A percentile compares a stretch with the other conserved stretches of the same genome.
phyloP scores from a whole-genome alignment of 2,888 invertebrate species.

The Crepidodera aurea region DNA sequence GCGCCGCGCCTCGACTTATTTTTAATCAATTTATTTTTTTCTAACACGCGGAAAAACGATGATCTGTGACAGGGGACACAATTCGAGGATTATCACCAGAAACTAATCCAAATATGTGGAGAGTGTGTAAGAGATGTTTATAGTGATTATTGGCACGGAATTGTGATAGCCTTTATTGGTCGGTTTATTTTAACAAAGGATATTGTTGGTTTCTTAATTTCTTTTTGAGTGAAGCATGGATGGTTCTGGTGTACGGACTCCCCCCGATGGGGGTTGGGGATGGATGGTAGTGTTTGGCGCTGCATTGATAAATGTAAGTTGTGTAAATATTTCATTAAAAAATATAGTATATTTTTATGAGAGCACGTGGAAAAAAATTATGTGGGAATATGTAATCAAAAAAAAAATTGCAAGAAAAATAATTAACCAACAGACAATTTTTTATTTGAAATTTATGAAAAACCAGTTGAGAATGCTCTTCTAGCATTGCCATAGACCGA shows the following conservation, averaged over 20 bases:
- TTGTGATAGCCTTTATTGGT: neutral
- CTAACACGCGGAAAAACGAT: neutral
- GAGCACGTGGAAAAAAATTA: too few relatives aligned
- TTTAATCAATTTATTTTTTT: neutral
- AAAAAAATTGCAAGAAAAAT: neutral
- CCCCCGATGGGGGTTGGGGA: slow-evolving; percentile 94
- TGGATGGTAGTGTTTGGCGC: slow-evolving; percentile 94
- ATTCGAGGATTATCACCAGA: neutral
- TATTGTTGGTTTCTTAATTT: slow-evolving; percentile 11
- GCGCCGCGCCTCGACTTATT: neutral
- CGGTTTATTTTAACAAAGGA: neutral
- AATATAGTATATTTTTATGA: neutral
- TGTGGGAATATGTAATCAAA: neutral
- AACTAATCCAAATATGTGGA: slow-evolving; percentile 1
- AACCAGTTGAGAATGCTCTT: too few relatives aligned
- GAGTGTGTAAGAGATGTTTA: neutral
- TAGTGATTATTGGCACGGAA: too few relatives aligned
- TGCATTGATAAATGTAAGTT: slow-evolving; percentile 96
- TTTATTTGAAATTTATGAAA: neutral
- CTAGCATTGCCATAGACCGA: too few relatives aligned
- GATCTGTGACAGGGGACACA: neutral
- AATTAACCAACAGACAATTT: neutral
- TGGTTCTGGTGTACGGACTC: slow-evolving; percentile 54
- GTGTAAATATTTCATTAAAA: neutral
- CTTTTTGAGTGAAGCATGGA: neutral